Base-by-base conservation (phyloP, 1,140 invertebrate genomes). In the Paracyclopina nana region DNA sequence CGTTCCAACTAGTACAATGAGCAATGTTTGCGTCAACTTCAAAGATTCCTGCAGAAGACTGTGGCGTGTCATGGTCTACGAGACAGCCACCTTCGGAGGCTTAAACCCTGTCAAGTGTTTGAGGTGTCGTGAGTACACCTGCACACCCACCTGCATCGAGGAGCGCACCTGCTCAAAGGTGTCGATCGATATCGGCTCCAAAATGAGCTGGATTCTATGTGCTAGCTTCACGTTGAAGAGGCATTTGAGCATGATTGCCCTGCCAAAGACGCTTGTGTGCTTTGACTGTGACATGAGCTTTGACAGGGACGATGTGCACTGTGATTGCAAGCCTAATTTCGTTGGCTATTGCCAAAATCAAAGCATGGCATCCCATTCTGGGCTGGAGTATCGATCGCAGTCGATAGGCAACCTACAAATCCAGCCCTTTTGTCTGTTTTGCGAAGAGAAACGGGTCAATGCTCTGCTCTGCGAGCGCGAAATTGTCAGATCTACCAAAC, bases 121-220 rank as follows among this genome's bases (percentile, higher is more conserved):
- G 22, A 60, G 66, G 45, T 69, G 67, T 58, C 65, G 62, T 50
- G 60, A 65, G 14, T 67, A 66, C 30, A 68, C 67, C 4, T 69
- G 67, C 58, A 61, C 66, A 41, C 60, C 65, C 27, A 65, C 63
- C 48, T 68, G 67, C 30, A 61, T 67, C 0, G 65, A 68, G 48
- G 60, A 64, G 44, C 65, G 63, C 9, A 63, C 60, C 40, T n/a
- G n/a, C n/a, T 60, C 61, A 5, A 67, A 68, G 59, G 62, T 68
- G 16, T 66, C 68, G 6, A 64, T 69, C 24, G 68, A 69, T 55
- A 69, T 69, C 51, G 68, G 68, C 18, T 68, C 68, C 29, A 69
- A 69, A 49, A 68, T 62, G 27, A 69, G 66, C 1, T 68, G 67
- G 67, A 60, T 68, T 14, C 63, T 67, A 29, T 66, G 62, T 4